Evolutionary conservation across 2,113 vertebrate species (phyloP).

Genomic region (Spea multiplicata): DNA sequence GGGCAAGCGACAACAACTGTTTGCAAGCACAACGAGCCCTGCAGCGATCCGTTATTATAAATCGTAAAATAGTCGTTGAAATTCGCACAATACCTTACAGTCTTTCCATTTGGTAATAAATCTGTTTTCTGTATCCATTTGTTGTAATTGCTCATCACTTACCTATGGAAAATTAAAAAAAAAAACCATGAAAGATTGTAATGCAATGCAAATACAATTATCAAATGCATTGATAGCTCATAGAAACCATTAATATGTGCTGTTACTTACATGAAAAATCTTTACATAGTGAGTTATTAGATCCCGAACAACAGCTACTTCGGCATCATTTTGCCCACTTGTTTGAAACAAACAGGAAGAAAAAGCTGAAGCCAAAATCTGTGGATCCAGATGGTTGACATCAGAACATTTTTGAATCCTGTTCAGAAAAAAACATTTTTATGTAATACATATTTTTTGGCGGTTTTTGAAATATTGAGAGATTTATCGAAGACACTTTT

Average conservation of each 20-base stretch:
- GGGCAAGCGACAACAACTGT: too few relatives aligned
- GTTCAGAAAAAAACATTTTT: constrained; percentile 48
- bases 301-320: constrained; percentile 83
- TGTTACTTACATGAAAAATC: constrained; percentile 84
- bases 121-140: constrained; percentile 95
- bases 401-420: constrained; percentile 92
- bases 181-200: background rate
- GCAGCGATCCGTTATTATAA: too few relatives aligned
- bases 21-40: too few relatives aligned
- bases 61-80: background rate
- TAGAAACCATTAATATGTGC: background rate
- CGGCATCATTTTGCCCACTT: constrained; percentile 79
- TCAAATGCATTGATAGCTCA: background rate
- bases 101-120: constrained; percentile 96
- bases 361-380: constrained; percentile 81
- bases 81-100: background rate
- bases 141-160: constrained; percentile 88
- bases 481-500: too few relatives aligned
- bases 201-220: too few relatives aligned
- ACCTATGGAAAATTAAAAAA: constrained; percentile 73
- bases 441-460: too few relatives aligned
- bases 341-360: constrained; percentile 94
- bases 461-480: too few relatives aligned
- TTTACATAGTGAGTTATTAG: constrained; percentile 87
- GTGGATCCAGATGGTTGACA: constrained; percentile 85